Conservation (phyloP, 2,888 invertebrate species). For the Dicyrtomina minuta region DNA sequence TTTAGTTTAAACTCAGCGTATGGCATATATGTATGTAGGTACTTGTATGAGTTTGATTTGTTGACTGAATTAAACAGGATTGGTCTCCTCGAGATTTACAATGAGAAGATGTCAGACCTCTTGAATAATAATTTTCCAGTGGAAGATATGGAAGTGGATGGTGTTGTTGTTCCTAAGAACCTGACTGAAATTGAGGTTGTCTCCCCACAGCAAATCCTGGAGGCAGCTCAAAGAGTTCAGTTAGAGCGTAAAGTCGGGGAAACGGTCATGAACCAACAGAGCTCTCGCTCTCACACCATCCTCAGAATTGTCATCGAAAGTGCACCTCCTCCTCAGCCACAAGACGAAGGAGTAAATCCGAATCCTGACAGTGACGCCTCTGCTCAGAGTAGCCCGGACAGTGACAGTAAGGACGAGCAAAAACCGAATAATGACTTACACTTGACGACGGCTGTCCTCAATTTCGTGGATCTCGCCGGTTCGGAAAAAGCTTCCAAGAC, state of each 20-base stretch:
- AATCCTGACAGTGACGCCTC: too few species aligned
- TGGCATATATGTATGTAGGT: too few species aligned
- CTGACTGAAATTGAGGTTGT: slow-evolving; percentile 66
- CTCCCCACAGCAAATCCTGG: slow-evolving; percentile 65
- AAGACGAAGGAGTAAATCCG: too few species aligned
- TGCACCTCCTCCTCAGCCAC: too few species aligned
- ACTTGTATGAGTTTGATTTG: too few species aligned
- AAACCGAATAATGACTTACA: slow-evolving; percentile 57
- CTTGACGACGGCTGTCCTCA: slow-evolving; percentile 76
- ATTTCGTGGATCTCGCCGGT: slow-evolving; percentile 88
- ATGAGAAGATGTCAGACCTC: slow-evolving; percentile 78
- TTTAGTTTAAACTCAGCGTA: too few species aligned
- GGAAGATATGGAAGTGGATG: slow-evolving; percentile 62
- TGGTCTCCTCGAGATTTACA: slow-evolving; percentile 85
- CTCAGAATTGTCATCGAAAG: slow-evolving; percentile 73
- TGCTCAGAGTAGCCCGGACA: slow-evolving; percentile 13
- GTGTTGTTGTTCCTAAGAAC: slow-evolving; percentile 64
- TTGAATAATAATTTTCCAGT: slow-evolving; percentile 63
- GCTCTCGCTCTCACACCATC: slow-evolving; percentile 86
- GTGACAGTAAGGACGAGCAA: slow-evolving; percentile 39
- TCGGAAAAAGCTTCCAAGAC: slow-evolving; percentile 81
- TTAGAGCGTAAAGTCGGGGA: slow-evolving; percentile 71
- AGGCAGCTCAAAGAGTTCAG: slow-evolving; percentile 58
- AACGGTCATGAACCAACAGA: slow-evolving; percentile 84
- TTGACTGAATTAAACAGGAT: slow-evolving; percentile 68